Evolutionary conservation across 2,888 invertebrate species (phyloP).

Genomic region (Macrosiphum euphorbiae): DNA sequence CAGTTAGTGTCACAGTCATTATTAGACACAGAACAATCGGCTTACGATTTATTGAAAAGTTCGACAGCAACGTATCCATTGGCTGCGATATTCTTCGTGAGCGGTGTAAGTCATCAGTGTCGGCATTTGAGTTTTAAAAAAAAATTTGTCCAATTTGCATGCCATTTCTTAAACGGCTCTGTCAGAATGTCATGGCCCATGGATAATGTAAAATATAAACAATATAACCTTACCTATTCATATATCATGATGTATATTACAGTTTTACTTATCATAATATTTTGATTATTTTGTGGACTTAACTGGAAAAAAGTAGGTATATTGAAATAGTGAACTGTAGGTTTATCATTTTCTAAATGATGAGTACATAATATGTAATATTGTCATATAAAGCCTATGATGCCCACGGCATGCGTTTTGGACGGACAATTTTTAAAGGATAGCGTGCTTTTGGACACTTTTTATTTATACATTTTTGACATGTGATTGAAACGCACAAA

Average conservation of each 20-base stretch:
- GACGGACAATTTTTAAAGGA: background rate
- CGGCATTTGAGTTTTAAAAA: background rate
- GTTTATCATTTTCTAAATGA: background rate
- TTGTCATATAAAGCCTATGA: background rate
- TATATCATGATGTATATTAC: background rate
- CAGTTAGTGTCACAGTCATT: conserved; percentile 16
- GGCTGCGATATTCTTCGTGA: conserved; percentile 41
- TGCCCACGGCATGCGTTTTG: background rate
- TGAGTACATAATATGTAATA: background rate
- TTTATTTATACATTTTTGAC: background rate
- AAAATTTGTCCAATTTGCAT: background rate
- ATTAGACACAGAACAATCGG: conserved; percentile 17
- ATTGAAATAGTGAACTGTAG: background rate
- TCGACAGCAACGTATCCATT: background rate
- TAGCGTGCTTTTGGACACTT: background rate
- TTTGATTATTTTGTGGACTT: background rate
- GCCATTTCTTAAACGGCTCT: background rate
- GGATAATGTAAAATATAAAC: no score
- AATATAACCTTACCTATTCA: background rate
- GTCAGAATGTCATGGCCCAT: background rate
- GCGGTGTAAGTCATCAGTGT: conserved; percentile 15
- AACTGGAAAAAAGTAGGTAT: background rate
- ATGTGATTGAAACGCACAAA: background rate
- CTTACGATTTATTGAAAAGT: background rate
- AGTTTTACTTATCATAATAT: background rate